phyloP scores from a whole-genome alignment of 1,140 invertebrate genomes.

The Drosophila nannoptera region DNA sequence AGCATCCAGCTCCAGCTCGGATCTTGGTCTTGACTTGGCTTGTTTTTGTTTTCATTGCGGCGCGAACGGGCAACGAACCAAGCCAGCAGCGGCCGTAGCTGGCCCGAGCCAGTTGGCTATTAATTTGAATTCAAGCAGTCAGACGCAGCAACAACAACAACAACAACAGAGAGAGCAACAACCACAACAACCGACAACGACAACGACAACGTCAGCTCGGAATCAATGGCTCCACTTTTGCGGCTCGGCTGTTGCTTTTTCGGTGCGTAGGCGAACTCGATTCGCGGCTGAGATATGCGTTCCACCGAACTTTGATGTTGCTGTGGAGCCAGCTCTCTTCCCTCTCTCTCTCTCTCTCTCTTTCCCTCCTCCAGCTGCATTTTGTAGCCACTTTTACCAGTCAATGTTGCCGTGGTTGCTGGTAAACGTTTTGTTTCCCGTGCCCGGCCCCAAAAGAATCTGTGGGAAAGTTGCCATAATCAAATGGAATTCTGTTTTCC shows the following conservation, averaged over 20 bases:
- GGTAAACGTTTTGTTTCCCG: constrained; percentile 66
- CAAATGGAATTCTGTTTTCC: constrained; percentile 65
- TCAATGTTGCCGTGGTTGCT: constrained; percentile 28
- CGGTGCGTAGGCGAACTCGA: constrained; percentile 74
- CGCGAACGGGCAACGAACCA: constrained; percentile 44
- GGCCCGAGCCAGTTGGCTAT: constrained; percentile 61
- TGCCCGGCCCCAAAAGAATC: constrained; percentile 54
- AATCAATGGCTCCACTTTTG: constrained; percentile 76
- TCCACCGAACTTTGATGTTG: constrained; percentile 77
- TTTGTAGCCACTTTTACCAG: constrained; percentile 48
- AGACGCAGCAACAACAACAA: constrained; percentile 61
- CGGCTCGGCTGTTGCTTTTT: constrained; percentile 58
- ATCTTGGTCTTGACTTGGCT: constrained; percentile 48
- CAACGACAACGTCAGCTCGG: constrained; percentile 48
- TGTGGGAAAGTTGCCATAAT: constrained; percentile 75
- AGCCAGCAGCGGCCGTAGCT: constrained; percentile 22
- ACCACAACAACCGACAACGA: constrained; percentile 29
- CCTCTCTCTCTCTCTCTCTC: constrained; percentile 25
- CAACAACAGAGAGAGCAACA: constrained; percentile 10
- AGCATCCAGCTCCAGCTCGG: constrained; percentile 29
- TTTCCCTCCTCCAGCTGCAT: background rate
- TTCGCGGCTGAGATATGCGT: constrained; percentile 74
- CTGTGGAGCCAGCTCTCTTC: constrained; percentile 41
- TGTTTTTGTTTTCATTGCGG: constrained; percentile 72
- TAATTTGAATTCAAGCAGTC: constrained; percentile 77